A percentile compares a stretch with the other conserved stretches of the same genome.
Evolutionary conservation across 30 jellyfish, hydroid and myxozoan genomes (phyloP).

Genomic region (Mastigias papua): DNA sequence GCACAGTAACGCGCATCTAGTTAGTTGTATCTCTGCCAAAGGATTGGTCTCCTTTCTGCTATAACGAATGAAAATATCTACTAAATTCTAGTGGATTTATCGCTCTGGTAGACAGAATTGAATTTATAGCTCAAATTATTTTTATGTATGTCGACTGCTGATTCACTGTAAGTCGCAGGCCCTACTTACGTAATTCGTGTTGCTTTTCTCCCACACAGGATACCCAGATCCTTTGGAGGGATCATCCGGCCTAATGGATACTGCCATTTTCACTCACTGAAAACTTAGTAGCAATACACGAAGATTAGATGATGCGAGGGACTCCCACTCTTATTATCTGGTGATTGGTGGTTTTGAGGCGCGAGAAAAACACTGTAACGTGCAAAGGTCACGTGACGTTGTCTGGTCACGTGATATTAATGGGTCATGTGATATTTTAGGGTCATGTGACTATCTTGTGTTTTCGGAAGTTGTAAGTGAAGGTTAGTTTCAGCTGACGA

Average conservation of each 20-base stretch:
- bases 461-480: neutral
- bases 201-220: no score
- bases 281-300: neutral
- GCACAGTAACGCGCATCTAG: no score
- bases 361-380: neutral
- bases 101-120: no score
- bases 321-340: constrained; percentile 31
- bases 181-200: no score
- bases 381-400: no score
- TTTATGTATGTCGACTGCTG: neutral
- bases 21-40: no score
- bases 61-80: no score
- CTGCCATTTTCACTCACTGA: constrained; percentile 90
- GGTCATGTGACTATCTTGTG: constrained; percentile 12
- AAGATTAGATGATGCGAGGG: neutral
- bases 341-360: constrained; percentile 21
- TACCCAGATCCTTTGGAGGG: constrained; percentile 91
- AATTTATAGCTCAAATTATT: neutral
- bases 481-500: neutral
- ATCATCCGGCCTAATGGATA: constrained; percentile 81
- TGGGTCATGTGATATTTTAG: constrained; percentile 11
- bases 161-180: no score
- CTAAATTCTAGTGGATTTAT: no score
- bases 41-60: no score
- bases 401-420: neutral